These are phyloP conservation scores for Atractosteus spatula DNA, from an alignment of 2,113 vertebrate genomes.

Conservation along the genomic window DNA sequence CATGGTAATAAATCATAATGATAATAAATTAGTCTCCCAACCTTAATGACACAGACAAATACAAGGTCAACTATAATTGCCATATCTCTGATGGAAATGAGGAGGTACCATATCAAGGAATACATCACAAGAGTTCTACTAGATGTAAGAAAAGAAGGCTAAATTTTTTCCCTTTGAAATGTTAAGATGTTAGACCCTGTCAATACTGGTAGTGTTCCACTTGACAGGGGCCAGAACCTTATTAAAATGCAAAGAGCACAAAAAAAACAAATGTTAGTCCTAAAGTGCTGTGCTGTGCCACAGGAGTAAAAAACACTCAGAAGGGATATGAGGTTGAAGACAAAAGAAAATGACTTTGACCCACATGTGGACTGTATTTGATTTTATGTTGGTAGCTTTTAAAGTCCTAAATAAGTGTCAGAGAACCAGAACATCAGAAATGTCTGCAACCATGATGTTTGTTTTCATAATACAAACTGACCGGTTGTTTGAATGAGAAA, in stretches of 20 bases:
- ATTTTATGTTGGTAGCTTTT: background rate
- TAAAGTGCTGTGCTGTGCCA: background rate
- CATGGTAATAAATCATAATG: no score
- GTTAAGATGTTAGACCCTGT: background rate
- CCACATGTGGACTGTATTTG: background rate
- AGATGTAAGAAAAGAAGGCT: no score
- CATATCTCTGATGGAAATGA: no score
- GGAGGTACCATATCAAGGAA: no score
- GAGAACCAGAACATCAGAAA: background rate
- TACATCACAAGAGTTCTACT: no score
- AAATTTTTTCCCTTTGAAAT: no score
- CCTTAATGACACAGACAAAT: no score
- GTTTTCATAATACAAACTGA: no score
- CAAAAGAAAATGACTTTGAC: background rate
- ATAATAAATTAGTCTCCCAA: no score
- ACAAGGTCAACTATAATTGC: no score
- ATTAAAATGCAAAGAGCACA: slow-evolving; percentile 1
- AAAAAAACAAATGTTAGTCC: background rate
- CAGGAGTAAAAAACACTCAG: background rate
- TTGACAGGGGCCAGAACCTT: background rate
- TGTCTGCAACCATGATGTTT: no score
- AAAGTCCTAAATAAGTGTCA: background rate
- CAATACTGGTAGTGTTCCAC: background rate
- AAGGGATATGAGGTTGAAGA: background rate
- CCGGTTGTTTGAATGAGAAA: no score